Evolutionary conservation across 2,113 vertebrate species (phyloP).

Genomic region (Vicugna pacos): DNA sequence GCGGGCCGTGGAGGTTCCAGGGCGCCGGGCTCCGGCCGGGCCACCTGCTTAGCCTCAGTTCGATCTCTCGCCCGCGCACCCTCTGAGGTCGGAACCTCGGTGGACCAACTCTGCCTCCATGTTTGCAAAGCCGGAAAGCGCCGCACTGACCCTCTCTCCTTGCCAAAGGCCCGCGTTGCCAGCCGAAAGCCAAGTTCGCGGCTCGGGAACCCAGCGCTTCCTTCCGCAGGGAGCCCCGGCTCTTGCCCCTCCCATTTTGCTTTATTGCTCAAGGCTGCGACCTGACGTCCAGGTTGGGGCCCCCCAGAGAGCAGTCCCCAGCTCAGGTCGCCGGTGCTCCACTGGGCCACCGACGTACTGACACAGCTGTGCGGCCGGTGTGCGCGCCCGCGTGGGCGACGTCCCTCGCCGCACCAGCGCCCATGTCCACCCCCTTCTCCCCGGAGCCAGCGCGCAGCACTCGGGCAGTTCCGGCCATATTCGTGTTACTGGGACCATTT

Average conservation of each 20-base stretch:
- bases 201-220: not conserved
- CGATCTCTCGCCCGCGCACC: too few relatives aligned
- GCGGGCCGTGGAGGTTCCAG: not conserved
- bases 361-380: fast-evolving
- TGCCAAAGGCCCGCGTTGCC: not conserved
- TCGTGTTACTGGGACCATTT: not conserved
- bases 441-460: not conserved
- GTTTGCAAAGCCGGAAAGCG: not conserved
- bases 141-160: not conserved
- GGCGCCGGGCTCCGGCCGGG: not conserved
- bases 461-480: not conserved
- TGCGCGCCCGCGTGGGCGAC: not conserved
- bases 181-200: not conserved
- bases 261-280: not conserved
- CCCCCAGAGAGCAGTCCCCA: not conserved
- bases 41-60: not conserved
- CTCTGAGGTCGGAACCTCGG: fast-evolving
- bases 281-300: not conserved
- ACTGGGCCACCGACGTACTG: not conserved
- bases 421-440: not conserved
- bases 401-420: fast-evolving
- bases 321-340: not conserved
- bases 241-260: not conserved
- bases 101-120: too few relatives aligned
- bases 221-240: fast-evolving